Evolutionary conservation across 2,888 invertebrate species (phyloP).

Genomic region (Volucella inflata): DNA sequence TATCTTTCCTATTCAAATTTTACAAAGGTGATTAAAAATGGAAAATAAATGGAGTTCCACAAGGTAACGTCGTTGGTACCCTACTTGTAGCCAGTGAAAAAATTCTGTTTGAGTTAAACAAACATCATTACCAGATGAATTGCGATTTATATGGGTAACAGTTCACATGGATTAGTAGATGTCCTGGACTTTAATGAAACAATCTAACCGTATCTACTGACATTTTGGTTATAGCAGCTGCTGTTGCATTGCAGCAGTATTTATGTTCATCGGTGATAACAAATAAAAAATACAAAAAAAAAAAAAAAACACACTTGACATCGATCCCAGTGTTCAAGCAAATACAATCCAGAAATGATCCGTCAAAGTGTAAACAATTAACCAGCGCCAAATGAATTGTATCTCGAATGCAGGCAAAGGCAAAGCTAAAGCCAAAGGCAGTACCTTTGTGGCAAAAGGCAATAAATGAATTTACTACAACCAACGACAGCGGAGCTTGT

Average conservation of each 20-base stretch:
- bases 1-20: too few species aligned
- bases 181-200: too few species aligned
- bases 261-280: not conserved
- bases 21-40: too few species aligned
- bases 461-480: constrained; percentile 50
- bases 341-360: constrained; percentile 69
- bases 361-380: constrained; percentile 57
- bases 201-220: not conserved
- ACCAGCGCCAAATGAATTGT: constrained; percentile 28
- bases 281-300: not conserved
- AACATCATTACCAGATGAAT: too few species aligned
- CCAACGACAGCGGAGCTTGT: constrained; percentile 36
- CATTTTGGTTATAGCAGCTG: constrained; percentile 26
- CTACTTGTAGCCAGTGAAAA: too few species aligned
- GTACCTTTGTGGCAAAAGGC: constrained; percentile 56
- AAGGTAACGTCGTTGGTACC: too few species aligned
- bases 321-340: constrained; percentile 60
- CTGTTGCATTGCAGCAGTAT: not conserved
- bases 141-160: too few species aligned
- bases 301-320: constrained; percentile 56
- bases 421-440: constrained; percentile 18
- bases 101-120: too few species aligned
- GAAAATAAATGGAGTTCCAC: too few species aligned
- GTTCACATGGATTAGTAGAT: too few species aligned
- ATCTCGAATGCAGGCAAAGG: not conserved